Conservation (phyloP, 2,888 invertebrate species). For the Opisthograptis luteolata region DNA sequence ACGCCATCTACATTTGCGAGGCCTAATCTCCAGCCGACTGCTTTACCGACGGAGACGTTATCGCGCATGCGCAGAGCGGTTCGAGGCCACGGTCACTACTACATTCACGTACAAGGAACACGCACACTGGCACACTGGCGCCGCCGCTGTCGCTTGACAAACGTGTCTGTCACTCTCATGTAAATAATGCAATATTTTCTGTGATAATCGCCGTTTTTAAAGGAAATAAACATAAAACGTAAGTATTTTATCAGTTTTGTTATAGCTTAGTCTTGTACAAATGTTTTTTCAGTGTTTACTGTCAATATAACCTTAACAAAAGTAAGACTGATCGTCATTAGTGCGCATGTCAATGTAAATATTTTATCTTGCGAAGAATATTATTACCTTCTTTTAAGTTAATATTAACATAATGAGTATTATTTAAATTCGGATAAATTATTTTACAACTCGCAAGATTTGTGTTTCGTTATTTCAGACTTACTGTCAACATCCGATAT, state of each 20-base stretch:
- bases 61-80: constrained; percentile 67
- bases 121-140: constrained; percentile 64
- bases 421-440: neutral
- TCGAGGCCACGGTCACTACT: constrained; percentile 73
- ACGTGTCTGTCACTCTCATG: constrained; percentile 57
- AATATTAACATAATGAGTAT: too few relatives aligned
- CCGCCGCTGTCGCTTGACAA: constrained; percentile 56
- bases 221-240: constrained; percentile 50
- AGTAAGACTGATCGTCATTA: constrained; percentile 24
- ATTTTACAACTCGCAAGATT: neutral
- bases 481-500: constrained; percentile 58
- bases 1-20: constrained; percentile 56
- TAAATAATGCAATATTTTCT: constrained; percentile 59
- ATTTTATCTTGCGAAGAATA: constrained; percentile 9
- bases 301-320: constrained; percentile 43
- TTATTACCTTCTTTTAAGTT: neutral
- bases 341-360: constrained; percentile 47
- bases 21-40: constrained; percentile 37
- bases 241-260: constrained; percentile 50
- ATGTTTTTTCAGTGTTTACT: constrained; percentile 15
- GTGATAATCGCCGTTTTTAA: constrained; percentile 52
- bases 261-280: too few relatives aligned
- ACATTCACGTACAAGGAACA: constrained; percentile 43
- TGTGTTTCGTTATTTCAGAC: constrained; percentile 10
- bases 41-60: constrained; percentile 55